These are phyloP conservation scores for Entomobrya proxima DNA, from an alignment of 2,888 invertebrate genomes.

Conservation along the genomic window DNA sequence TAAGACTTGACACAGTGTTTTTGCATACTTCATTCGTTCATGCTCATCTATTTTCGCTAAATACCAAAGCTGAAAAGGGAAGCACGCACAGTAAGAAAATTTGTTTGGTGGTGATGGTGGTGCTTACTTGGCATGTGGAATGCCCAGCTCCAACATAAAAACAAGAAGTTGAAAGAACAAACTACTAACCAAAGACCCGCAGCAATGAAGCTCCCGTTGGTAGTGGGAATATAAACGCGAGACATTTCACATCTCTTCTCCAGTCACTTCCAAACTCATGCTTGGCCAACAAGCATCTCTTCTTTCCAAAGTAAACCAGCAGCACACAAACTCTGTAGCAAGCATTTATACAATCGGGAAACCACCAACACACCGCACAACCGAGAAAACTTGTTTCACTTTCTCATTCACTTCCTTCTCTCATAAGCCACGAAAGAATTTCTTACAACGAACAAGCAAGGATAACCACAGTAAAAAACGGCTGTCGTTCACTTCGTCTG, in stretches of 20 bases:
- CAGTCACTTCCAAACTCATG: constrained; percentile 62
- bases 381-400: background rate
- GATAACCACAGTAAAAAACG: background rate
- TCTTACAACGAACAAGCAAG: background rate
- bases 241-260: constrained; percentile 62
- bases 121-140: constrained; percentile 10
- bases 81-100: background rate
- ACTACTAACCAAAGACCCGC: background rate
- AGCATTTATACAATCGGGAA: background rate
- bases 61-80: background rate
- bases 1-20: background rate
- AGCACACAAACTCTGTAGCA: background rate
- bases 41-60: background rate
- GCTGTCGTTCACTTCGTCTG: background rate
- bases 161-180: background rate
- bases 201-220: constrained; percentile 13
- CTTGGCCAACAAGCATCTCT: constrained; percentile 47
- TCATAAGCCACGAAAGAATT: constrained; percentile 14
- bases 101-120: background rate
- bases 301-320: background rate
- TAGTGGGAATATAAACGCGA: constrained; percentile 57
- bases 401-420: constrained; percentile 14
- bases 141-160: background rate
- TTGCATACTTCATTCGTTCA: background rate
- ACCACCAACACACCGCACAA: constrained; percentile 13